Base-by-base conservation (phyloP, 2,797 vertebrate genomes). In the Meriones psammophilus region DNA sequence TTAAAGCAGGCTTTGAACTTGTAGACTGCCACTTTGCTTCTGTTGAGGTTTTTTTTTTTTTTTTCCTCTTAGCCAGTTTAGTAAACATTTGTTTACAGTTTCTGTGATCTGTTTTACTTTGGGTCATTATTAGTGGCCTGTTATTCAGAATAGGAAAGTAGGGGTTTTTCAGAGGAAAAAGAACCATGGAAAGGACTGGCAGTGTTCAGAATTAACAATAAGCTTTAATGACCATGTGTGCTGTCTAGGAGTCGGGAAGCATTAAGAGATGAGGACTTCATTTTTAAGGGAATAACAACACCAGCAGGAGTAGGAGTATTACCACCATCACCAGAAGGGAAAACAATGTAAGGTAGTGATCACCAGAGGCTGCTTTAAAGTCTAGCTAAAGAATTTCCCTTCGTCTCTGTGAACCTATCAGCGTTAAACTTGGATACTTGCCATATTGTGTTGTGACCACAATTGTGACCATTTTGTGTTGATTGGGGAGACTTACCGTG, bases 91-190 rank as follows among this genome's bases (percentile, higher is more conserved):
- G 10, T 54, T 92, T 94, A 80, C 78, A 87, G 46, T 96, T 91
- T 50, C 20, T 87, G 58, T 79, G 7, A 71, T 88, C 28, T 88
- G 2, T 66, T 85, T 97, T 93, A 46, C 60, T 88, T 92, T 18
- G 4, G 80, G 36, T 92, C 28, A 79, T 79, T 93, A 18, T 24
- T 54, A 83, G 79, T 66, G 78, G 73, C 30, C 89, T 95, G 33
- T 95, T 88, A 77, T 17, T 77, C 64, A 87, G 95, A 94, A 58
- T n/a, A 69, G 30, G 58, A 96, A 78, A 9, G 85, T 92, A 74
- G 24, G 58, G 30, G 22, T 92, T 95, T 39, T 64, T 30, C 81
- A 74, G 77, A 94, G 42, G 46, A 12, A 88, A 24, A 89, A 36
- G 64, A 90, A 42, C 66, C 46, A 18, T 56, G 69, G 36, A 80